Percentiles rank a stretch among this genome's conserved stretches.
Evolutionary conservation across 30 jellyfish, hydroid and myxozoan genomes (phyloP).

Genomic region (Sanderia malayensis): DNA sequence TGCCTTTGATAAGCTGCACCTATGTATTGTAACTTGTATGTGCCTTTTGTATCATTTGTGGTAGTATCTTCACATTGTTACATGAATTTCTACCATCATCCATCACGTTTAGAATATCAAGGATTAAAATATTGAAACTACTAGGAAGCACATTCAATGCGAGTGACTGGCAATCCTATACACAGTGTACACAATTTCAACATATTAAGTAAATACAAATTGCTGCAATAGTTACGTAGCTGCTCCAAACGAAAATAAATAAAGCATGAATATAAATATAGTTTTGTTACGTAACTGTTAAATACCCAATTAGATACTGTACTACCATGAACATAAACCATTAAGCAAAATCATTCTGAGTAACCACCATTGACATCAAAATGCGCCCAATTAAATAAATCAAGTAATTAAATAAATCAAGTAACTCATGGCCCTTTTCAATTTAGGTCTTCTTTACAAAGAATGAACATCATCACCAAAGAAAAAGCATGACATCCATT

Average conservation of each 20-base stretch:
- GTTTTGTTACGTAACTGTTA: not conserved
- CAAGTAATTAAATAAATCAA: no score
- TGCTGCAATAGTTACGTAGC: no score
- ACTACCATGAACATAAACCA: not conserved
- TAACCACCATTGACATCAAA: not conserved
- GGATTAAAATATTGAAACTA: not conserved
- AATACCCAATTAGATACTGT: not conserved
- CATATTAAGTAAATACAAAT: no score
- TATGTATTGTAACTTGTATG: no score
- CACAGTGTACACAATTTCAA: no score
- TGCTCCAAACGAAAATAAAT: not conserved
- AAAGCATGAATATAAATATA: not conserved
- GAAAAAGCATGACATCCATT: no score
- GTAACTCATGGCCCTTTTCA: not conserved
- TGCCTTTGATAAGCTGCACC: no score
- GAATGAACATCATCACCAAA: no score
- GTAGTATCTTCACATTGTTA: not conserved
- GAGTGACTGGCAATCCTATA: not conserved
- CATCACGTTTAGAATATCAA: not conserved
- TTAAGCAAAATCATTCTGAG: no score
- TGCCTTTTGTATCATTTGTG: not conserved
- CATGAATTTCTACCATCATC: not conserved
- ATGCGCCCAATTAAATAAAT: not conserved
- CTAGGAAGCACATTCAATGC: not conserved
- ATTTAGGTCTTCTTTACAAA: not conserved